Evolutionary conservation across 2,113 vertebrate species (phyloP), one percentile per base, ranked within the genome.

Genomic region (Boulengeromyrus knoepffleri): DNA sequence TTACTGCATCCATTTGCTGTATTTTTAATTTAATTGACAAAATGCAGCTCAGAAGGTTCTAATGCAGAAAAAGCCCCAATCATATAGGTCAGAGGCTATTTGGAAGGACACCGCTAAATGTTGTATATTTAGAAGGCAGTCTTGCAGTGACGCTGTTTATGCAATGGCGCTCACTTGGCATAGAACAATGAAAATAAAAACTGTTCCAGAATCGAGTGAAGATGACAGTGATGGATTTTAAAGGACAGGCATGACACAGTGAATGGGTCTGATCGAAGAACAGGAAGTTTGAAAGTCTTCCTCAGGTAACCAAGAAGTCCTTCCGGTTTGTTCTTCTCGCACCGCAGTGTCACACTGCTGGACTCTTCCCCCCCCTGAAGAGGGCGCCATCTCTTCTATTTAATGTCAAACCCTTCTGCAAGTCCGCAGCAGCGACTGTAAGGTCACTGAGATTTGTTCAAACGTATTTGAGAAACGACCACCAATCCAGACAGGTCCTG

Each of bases 341-440:
- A 49, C 15, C 12, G 50, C n/a, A 8, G 5, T 13, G 85, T 87
- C 85, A 31, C 49, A 7, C 17, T 2, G 13, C 46, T 53, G 15
- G 36, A 83, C 88, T 56, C 19, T 17, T n/a, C 24, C 10, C 10
- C 31, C 24, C 84, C 42, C 12, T 12, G 6, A 13, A 5, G 21
- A 31, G n/a, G 58, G 70, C 19, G 45, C 7, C 9, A n/a, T 6
- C 36, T 47, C 5, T 13, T 46, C 56, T 46, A 88, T 88, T 45
- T 47, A 66, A 70, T n/a, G 45, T 46, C 90, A 92, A 91, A 46
- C 66, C 88, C 88, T 89, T 89, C 92, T 90, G 42, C 27, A 49
- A 36, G 42, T 66, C 77, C 50, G 13, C 87, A 91, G 80, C 10
- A 89, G 3, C 3, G 2, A 39, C 7, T 3, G n/a, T 31, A 39